Evolutionary conservation across 2,797 vertebrate species (phyloP).

Genomic region (Peromyscus aztecus): DNA sequence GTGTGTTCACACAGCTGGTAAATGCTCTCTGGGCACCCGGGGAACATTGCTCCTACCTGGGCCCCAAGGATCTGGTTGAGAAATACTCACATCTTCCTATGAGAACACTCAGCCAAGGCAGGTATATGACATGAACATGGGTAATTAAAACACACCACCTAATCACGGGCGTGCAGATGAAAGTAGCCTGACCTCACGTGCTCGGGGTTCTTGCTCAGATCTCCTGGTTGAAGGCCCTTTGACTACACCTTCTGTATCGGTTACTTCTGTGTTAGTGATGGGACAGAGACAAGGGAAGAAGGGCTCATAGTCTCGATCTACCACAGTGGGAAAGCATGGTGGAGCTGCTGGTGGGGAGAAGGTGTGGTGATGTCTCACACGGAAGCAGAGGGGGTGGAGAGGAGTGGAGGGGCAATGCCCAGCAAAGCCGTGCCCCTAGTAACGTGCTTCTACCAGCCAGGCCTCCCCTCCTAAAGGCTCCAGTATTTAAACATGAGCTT

Average conservation of each 20-base stretch:
- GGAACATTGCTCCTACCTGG: neutral
- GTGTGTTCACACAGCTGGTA: neutral
- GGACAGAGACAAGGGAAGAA: neutral
- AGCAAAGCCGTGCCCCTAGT: too few species aligned
- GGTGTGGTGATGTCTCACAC: neutral
- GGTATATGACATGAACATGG: neutral
- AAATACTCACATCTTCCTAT: neutral
- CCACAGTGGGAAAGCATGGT: neutral
- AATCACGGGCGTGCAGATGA: accelerated
- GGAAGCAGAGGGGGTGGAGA: neutral
- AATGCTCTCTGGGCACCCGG: neutral
- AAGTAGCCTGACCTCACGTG: accelerated
- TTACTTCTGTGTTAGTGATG: neutral
- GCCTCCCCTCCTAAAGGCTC: neutral
- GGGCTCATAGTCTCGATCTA: neutral
- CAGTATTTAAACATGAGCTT: neutral
- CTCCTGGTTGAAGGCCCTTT: neutral
- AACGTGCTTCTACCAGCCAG: neutral
- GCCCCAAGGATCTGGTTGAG: neutral
- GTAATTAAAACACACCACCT: too few species aligned
- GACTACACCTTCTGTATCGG: neutral
- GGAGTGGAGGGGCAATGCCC: too few species aligned
- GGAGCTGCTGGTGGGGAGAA: neutral
- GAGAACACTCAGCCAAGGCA: neutral
- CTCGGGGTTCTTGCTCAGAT: neutral